Conservation (phyloP, 2,797 vertebrate species). For the Lithobates pipiens region DNA sequence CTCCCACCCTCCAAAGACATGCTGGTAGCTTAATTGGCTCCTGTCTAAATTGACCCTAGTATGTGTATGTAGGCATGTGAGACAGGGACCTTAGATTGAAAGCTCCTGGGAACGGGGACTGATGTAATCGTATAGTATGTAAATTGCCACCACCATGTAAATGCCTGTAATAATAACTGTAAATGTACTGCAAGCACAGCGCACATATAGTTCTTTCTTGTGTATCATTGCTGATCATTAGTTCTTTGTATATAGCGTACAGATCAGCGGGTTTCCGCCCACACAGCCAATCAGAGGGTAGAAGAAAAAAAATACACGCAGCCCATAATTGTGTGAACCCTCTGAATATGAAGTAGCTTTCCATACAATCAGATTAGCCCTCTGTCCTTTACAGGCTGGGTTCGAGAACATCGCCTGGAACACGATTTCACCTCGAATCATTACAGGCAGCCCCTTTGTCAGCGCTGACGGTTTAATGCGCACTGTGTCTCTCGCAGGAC, state of each 20-base stretch:
- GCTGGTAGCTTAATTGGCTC: no score
- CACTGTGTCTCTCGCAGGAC: conserved; percentile 67
- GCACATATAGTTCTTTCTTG: neutral
- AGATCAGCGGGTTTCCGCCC: neutral
- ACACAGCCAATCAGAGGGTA: neutral
- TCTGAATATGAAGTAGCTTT: conserved; percentile 5
- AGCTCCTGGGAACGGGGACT: no score
- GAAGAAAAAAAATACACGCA: neutral
- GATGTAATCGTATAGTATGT: no score
- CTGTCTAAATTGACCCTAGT: no score
- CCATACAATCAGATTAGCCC: conserved; percentile 46
- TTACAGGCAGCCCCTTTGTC: conserved; percentile 51
- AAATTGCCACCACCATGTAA: no score
- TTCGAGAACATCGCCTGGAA: conserved; percentile 12
- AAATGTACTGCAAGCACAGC: neutral
- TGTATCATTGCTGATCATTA: neutral
- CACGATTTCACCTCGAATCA: conserved; percentile 41
- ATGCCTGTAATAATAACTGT: no score
- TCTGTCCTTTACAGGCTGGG: conserved; percentile 1
- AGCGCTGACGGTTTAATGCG: conserved; percentile 66
- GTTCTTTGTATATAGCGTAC: neutral
- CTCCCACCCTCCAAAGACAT: no score
- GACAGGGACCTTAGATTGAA: no score
- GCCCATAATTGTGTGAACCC: neutral
- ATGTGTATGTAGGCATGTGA: no score